Base-by-base conservation (phyloP, 2,113 vertebrate species). In the Forbesichthys agassizii region DNA sequence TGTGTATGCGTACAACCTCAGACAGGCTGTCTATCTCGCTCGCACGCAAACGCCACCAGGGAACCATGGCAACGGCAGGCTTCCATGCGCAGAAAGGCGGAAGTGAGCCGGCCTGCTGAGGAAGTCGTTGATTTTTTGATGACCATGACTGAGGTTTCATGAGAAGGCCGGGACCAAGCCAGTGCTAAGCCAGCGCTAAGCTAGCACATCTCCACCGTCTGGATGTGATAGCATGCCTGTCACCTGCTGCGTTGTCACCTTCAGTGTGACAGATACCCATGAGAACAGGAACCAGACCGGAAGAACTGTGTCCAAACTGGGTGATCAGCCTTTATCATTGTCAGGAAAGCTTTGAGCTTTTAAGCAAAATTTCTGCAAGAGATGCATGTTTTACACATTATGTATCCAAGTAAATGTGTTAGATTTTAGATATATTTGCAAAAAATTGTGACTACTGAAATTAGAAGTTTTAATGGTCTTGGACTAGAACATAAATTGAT, bases 101-200 rank as follows among this genome's bases (percentile, higher is more conserved):
- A 95, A 96, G 95, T 91, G 87, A 88, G 88, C 66, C 64, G 51
- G 54, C 58, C 16, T 54, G 47, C 92, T 88, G 90, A 92, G 95
- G 96, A 96, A 98, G 94, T 95, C 79, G 61, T 93, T 69, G 80
- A 89, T 83, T 89, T 87, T 90, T 94, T 91, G 79, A 92, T 94
- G 94, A 91, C 91, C 90, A 90, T 91, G 18, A 20, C 55, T 61
- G 81, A 49, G 88, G 88, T 93, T 93, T 90, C 85, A 80, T 85
- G 85, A 91, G 78, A 91, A 85, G 57, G 84, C 89, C 68, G 79
- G 88, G 84, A 86, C 82, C 74, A 64, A 72, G 58, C 69, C 68
- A 70, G 75, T 63, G 64, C 78, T 81, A 64, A 72, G 58, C 69
- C 68, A 70, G 75, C 65, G 64, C 78, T 81, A 83, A 73, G 66